phyloP scores from a whole-genome alignment of 2,113 vertebrate genomes.

The Limnothrissa miodon region DNA sequence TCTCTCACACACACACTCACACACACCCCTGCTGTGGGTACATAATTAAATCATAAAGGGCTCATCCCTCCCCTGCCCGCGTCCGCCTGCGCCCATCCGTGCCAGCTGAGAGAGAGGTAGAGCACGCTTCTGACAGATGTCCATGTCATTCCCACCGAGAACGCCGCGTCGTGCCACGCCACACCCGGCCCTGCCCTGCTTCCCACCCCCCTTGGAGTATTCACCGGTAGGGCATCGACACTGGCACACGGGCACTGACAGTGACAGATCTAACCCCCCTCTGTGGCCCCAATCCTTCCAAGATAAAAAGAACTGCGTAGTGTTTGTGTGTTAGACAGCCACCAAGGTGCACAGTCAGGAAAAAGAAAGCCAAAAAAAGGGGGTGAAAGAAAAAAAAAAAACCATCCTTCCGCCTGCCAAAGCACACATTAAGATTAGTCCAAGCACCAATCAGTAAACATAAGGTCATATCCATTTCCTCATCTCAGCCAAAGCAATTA shows the following conservation, averaged over 20 bases:
- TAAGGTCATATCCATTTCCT: slow-evolving; percentile 47
- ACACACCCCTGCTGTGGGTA: neutral
- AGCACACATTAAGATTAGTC: slow-evolving; percentile 29
- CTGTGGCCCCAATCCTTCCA: neutral
- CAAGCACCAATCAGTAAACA: slow-evolving; percentile 38
- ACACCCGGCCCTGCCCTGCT: neutral
- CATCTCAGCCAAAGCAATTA: slow-evolving; percentile 41
- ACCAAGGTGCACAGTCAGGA: neutral
- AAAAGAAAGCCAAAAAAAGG: neutral
- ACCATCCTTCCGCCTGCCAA: neutral
- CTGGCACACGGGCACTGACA: neutral
- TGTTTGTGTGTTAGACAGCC: neutral
- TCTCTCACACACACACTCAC: neutral
- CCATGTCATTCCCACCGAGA: neutral
- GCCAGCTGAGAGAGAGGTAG: neutral
- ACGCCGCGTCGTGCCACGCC: slow-evolving; percentile 36
- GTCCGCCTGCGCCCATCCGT: neutral
- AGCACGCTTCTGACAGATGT: slow-evolving; percentile 5
- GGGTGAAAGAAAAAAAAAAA: neutral
- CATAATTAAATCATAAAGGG: slow-evolving; percentile 7
- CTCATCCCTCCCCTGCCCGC: neutral
- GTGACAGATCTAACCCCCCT: neutral
- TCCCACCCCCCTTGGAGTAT: neutral
- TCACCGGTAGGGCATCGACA: neutral
- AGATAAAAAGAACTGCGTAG: neutral